Base-by-base conservation (phyloP, 2,888 invertebrate species). In the Oscheius sp. region DNA sequence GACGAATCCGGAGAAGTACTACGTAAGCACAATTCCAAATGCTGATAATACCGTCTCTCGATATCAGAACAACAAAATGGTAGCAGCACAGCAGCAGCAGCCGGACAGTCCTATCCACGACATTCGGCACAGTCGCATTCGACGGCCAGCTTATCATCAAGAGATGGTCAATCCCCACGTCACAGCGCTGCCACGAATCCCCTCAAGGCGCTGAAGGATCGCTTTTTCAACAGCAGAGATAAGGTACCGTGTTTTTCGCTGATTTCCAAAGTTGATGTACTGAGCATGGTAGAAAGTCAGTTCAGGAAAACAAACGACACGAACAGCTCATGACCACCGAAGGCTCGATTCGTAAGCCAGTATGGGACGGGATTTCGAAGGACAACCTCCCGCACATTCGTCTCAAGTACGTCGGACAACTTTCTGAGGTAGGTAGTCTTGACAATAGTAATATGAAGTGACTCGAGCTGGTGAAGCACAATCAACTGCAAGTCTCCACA, bases 401-500 rank as follows among this genome's bases (percentile, higher is more conserved):
- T 32, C n/a, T 68, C 51, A 66, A 48, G 33, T 53, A 42, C n/a
- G 29, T 68, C 42, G 32, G 55, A 35, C 48, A 68, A n/a, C 29
- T 74, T 11, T 29, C 57, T 21, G 74, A 68, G 60, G 68, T 74
- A n/a, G n/a, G 55, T 73, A 2, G 21, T n/a, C 37, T 9, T 5
- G 13, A 59, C 60, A 4, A 13, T 33, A 5, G 35, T 21, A 4
- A 10, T 13, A 21, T 42, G 42, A 42, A 42, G 7, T 42, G 13
- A 37, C 32, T 0, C 21, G 3, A 79, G 79, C 73, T 75, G 32
- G 68, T 77, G 60, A 70, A 75, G 51, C 76, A 79, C 42, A 75
- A 81, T 32, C 73, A 70, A 13, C 73, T 83, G 51, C 83, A 83
- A 79, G 83, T 83, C 65, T 79, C 80, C 42, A 81, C 82, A 7